Evolutionary conservation across 2,113 vertebrate genomes (phyloP), one percentile per base, ranked within the genome.

Genomic region (Pleuronectes platessa): DNA sequence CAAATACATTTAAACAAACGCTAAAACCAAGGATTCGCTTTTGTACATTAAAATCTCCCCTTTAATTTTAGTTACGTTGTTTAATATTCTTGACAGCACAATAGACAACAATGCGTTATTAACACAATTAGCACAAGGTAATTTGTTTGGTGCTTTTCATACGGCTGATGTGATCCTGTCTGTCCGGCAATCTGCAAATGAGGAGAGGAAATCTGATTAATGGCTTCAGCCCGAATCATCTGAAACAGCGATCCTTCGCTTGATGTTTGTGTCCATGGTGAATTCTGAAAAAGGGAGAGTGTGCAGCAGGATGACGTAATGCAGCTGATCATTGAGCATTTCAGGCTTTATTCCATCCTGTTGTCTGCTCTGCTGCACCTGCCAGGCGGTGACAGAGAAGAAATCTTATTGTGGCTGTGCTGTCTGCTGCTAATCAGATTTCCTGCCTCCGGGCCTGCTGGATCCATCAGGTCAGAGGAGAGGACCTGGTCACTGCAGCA

Each of bases 361-460:
- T 69, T 61, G 37, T 62, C 40, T 77, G 69, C 69, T 63, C 55
- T 89, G 61, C 47, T 69, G 68, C 76, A 86, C 82, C 86, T 85
- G 45, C 55, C 56, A 66, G 65, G 68, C 78, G 74, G 68, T 73
- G 78, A 82, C 82, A 5, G 71, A 84, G 56, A 75, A 45, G 60
- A 89, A 79, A 85, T 86, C 71, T 86, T 83, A 89, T 88, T 89
- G 81, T 26, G 74, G 82, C 82, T 76, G 74, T 37, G 31, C 80
- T 79, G 71, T 82, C 79, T 71, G 78, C 78, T 79, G 23, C 37
- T 91, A 92, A 91, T 92, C 65, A 81, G 60, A 90, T 92, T 91
- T 90, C 75, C 85, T 79, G 71, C 59, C 64, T 82, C 81, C 85
- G 84, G 81, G 80, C 45, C 71, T 26, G 47, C 76, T 82, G 76